These are phyloP conservation scores for Stenurella melanura DNA, from an alignment of 2,888 invertebrate genomes.

Conservation along the genomic window DNA sequence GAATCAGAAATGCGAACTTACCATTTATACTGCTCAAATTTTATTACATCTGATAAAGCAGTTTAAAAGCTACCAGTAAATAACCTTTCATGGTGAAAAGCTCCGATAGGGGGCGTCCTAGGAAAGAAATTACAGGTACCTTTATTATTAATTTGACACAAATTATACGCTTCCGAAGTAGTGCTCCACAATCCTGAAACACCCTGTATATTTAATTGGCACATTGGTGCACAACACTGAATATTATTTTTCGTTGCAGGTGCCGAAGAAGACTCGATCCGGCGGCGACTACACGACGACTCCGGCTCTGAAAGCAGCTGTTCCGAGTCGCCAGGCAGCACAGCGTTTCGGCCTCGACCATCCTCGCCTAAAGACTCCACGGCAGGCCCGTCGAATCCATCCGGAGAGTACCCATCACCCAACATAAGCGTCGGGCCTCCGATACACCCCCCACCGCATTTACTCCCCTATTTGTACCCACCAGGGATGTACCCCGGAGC, in stretches of 20 bases:
- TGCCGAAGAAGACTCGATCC: conserved; percentile 71
- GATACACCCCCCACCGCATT: conserved; percentile 90
- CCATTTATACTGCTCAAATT: too few species aligned
- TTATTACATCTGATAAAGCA: too few species aligned
- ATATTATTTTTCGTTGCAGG: conserved; percentile 49
- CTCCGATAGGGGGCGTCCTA: too few species aligned
- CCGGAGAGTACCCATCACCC: conserved; percentile 85
- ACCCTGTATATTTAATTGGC: too few species aligned
- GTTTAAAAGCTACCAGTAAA: too few species aligned
- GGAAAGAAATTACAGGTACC: too few species aligned
- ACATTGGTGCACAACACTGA: background rate
- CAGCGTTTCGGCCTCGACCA: conserved; percentile 70
- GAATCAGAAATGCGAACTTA: too few species aligned
- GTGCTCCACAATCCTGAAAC: too few species aligned
- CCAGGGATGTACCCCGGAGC: conserved; percentile 88
- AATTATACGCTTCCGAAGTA: too few species aligned
- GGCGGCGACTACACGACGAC: conserved; percentile 79
- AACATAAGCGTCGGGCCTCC: conserved; percentile 96
- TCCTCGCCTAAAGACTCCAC: conserved; percentile 72
- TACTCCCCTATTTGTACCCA: conserved; percentile 94
- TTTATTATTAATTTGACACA: too few species aligned
- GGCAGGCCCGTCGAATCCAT: conserved; percentile 76
- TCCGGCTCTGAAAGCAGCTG: conserved; percentile 84
- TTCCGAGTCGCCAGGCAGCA: conserved; percentile 77
- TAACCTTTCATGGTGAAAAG: too few species aligned